These are phyloP conservation scores for Clusia tigrina DNA, from an alignment of 2,888 invertebrate species.

Conservation along the genomic window DNA sequence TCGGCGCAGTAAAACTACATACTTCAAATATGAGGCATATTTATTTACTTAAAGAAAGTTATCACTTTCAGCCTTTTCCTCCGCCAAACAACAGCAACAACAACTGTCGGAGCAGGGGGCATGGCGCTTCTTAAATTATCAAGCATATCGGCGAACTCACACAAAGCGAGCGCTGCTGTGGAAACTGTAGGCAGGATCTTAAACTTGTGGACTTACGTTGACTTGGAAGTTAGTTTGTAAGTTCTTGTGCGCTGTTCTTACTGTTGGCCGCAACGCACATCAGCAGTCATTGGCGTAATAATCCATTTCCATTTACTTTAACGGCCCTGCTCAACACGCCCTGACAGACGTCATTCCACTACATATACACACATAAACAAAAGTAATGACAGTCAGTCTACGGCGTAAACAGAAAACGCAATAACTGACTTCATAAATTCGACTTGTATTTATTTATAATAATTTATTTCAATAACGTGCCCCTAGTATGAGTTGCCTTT, in stretches of 20 bases:
- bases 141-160: not conserved
- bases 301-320: slow-evolving; percentile 57
- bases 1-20: slow-evolving; percentile 42
- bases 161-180: not conserved
- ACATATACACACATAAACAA: slow-evolving; percentile 51
- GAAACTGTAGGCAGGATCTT: no score
- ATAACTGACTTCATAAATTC: slow-evolving; percentile 52
- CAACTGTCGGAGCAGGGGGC: no score
- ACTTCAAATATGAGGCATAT: slow-evolving; percentile 10
- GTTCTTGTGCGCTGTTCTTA: slow-evolving; percentile 7
- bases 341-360: slow-evolving; percentile 30
- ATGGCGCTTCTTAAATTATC: slow-evolving; percentile 18
- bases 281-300: slow-evolving; percentile 54
- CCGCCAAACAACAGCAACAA: slow-evolving; percentile 15
- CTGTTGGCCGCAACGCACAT: slow-evolving; percentile 22
- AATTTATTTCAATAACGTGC: slow-evolving; percentile 56
- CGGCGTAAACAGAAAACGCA: slow-evolving; percentile 34
- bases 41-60: slow-evolving; percentile 12
- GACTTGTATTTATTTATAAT: slow-evolving; percentile 57
- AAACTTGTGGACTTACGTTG: not conserved
- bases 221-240: no score
- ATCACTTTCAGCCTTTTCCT: slow-evolving; percentile 10
- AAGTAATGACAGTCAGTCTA: slow-evolving; percentile 46
- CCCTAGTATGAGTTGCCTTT: no score
- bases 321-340: slow-evolving; percentile 40